These are phyloP conservation scores for Monodelphis domestica DNA, from an alignment of 2,797 vertebrate genomes.

Conservation along the genomic window DNA sequence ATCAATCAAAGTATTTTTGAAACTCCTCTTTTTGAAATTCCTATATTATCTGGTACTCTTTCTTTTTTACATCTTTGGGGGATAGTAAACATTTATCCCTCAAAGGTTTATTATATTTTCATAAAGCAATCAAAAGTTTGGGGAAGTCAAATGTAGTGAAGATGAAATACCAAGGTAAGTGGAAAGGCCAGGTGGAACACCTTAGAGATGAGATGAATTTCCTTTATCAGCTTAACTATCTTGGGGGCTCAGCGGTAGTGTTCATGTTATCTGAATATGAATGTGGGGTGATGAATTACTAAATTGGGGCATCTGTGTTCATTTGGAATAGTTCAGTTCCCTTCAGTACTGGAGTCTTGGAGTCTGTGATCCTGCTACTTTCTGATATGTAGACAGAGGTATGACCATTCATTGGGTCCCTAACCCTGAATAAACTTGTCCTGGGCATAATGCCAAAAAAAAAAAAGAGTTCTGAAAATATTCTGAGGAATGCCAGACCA, in stretches of 20 bases:
- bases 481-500: not conserved
- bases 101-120: conserved; percentile 30
- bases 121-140: not conserved
- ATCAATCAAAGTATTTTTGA: not conserved
- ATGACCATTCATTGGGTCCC: not conserved
- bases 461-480: not conserved
- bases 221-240: not conserved
- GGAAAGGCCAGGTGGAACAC: not conserved
- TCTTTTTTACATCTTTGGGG: not conserved
- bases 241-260: not conserved
- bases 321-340: not conserved
- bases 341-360: not conserved
- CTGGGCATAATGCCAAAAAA: not conserved
- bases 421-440: not conserved
- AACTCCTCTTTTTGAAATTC: not conserved
- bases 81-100: not conserved
- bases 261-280: not conserved
- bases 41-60: not conserved
- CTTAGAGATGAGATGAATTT: not conserved
- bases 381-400: not conserved
- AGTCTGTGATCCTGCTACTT: not conserved
- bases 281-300: not conserved
- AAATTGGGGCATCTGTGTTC: not conserved
- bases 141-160: not conserved
- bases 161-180: not conserved